phyloP scores from a whole-genome alignment of 92 coral and sea anemone genomes.

The Galaxea fascicularis region DNA sequence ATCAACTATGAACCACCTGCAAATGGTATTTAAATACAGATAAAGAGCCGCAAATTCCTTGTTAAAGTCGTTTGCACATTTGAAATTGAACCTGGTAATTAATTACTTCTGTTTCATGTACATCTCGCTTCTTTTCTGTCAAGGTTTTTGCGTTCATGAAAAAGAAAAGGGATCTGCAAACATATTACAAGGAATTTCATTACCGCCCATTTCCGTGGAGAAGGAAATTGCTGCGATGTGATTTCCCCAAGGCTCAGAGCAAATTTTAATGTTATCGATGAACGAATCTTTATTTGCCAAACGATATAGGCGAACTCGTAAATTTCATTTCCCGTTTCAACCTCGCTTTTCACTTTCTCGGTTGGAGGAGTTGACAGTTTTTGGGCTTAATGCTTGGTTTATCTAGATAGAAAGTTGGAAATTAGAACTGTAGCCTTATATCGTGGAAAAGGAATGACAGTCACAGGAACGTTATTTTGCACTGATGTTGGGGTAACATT shows the following conservation, averaged over 20 bases:
- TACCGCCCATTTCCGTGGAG: not conserved
- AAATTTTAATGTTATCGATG: slow-evolving; percentile 12
- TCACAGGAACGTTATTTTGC: too few relatives aligned
- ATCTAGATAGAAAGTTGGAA: too few relatives aligned
- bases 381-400: not conserved
- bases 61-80: not conserved
- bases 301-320: slow-evolving; percentile 10
- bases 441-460: not conserved
- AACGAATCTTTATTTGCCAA: slow-evolving; percentile 20
- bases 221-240: slow-evolving; percentile 5
- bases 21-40: slow-evolving; percentile 38
- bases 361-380: slow-evolving; percentile 11
- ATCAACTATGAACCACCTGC: slow-evolving; percentile 38
- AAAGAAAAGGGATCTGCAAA: not conserved
- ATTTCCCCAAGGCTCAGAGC: not conserved
- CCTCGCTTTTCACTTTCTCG: not conserved
- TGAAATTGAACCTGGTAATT: slow-evolving; percentile 22
- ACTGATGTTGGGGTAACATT: too few relatives aligned
- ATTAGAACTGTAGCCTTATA: not conserved
- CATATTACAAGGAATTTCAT: not conserved
- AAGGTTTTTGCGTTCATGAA: not conserved
- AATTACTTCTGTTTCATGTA: too few relatives aligned
- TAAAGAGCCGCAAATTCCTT: slow-evolving; percentile 20
- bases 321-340: slow-evolving; percentile 5
- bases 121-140: not conserved